Evolutionary conservation across 2,888 invertebrate species (phyloP), one percentile per base, ranked within the genome.

Genomic region (Sminthurinus aureus): DNA sequence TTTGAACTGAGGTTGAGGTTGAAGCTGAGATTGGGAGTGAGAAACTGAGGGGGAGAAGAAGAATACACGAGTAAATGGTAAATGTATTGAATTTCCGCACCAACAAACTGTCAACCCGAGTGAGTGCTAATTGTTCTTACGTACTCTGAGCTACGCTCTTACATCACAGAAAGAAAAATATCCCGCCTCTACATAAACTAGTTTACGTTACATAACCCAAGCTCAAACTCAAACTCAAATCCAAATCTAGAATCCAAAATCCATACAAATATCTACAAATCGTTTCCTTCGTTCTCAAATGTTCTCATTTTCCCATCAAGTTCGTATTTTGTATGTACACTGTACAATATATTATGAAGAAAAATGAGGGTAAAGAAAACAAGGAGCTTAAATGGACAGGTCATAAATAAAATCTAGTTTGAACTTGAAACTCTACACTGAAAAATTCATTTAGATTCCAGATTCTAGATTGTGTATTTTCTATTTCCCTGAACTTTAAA

Each of bases 341-440:
- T 38, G 38, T 38, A 6, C 38, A 38, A 38, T 38, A 38, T 38
- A 38, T 38, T 38, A 38, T 38, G 38, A 38, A 38, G 38, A 38
- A 38, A 38, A 38, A 4, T 38, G 38, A 38, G 38, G 38, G 3
- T 38, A 38, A 38, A 38, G 38, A 38, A 38, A 38, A 38, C 38
- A 15, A 26, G 75, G 75, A 75, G 51, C 12, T 18, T 20, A 77
- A 77, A 52, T 52, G 26, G 58, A 58, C 58, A 77, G 64, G 77
- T 58, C 52, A 77, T 77, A 77, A 77, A 77, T 77, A 77, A 77
- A 69, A 77, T n/a, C 58, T 77, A 77, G 58, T 77, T 77, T 79
- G 26, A 83, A 74, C 74, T 64, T 58, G 4, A 1, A 58, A 58
- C 9, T 58, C 58, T n/a, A 58, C 13, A 18, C 58, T 18, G 18